Conservation (phyloP, 2,113 vertebrate genomes). For the Oncorhynchus mykiss region DNA sequence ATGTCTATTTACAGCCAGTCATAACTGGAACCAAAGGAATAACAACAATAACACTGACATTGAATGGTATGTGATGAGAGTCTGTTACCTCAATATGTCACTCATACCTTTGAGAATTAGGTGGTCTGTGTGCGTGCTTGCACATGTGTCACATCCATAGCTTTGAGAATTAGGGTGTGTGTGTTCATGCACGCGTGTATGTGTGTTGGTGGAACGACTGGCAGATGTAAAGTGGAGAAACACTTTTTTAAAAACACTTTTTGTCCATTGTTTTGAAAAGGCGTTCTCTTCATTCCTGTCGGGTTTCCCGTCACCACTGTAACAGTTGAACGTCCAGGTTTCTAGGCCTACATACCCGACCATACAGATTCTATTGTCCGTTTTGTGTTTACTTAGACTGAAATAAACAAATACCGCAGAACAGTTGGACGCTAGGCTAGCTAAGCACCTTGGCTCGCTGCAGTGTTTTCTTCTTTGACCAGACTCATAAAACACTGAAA, state of each 20-base stretch:
- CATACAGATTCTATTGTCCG: constrained; percentile 51
- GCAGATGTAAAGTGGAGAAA: constrained; percentile 14
- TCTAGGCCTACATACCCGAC: constrained; percentile 36
- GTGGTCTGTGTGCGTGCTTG: not conserved
- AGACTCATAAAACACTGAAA: constrained; percentile 63
- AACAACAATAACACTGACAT: constrained; percentile 23
- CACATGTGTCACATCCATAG: constrained; percentile 9
- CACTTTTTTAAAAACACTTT: constrained; percentile 30
- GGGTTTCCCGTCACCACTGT: constrained; percentile 52
- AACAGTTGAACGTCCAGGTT: constrained; percentile 50
- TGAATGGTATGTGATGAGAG: not conserved
- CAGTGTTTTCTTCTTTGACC: constrained; percentile 48
- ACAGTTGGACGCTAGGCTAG: constrained; percentile 58
- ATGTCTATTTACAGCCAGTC: constrained; percentile 50
- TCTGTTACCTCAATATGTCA: not conserved
- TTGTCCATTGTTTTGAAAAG: constrained; percentile 60
- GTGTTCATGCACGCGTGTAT: constrained; percentile 13
- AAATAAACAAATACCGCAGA: constrained; percentile 71
- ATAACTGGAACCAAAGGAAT: constrained; percentile 58
- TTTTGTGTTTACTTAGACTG: constrained; percentile 70
- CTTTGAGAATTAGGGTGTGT: not conserved
- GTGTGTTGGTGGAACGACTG: constrained; percentile 32
- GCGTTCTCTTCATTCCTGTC: constrained; percentile 65
- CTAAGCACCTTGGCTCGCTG: constrained; percentile 55
- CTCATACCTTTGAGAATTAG: not conserved